Evolutionary conservation across 2,888 invertebrate species (phyloP), one percentile per base, ranked within the genome.

Genomic region (Electrophaes corylata): DNA sequence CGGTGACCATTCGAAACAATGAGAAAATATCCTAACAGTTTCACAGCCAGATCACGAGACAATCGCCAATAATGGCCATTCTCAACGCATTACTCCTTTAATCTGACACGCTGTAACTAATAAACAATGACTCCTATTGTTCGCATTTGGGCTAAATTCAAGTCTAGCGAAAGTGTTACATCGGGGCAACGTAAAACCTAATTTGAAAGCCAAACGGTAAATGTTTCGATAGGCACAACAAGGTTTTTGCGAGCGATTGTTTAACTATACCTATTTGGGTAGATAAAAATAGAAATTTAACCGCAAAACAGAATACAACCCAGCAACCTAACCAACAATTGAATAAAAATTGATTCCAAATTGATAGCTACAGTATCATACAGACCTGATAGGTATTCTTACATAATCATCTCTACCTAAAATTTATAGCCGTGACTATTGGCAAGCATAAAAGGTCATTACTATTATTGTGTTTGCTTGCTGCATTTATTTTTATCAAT

Each of bases 401-500:
- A 35, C 10, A 29, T 50, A 18, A 55, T 51, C 39, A 57, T 55
- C 60, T 58, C 53, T 57, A 54, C 62, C 58, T 58, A 60, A 71
- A 74, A 65, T 60, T 66, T 73, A 78, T 81, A 46, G 58, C 53
- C 57, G 62, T 62, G 58, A 54, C 60, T 64, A 62, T 64, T 65
- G 81, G 76, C 79, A 81, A 71, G 70, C 69, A 74, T 71, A 76
- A 75, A 83, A 84, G 85, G 84, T 81, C 84, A 75, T 69, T 68
- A 73, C 79, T 80, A 81, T 79, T 77, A 76, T 76, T 74, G 56
- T 51, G 35, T 45, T 64, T 65, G 40, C 52, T 64, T 66, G 66
- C 66, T 68, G 58, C 69, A 72, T 81, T 84, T 86, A 84, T 83
- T 81, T 84, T 81, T 83, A 86, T 86, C 86, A 86, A 87, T 87